Conservation (phyloP, 2,888 invertebrate genomes). For the Eilema griseolum region DNA sequence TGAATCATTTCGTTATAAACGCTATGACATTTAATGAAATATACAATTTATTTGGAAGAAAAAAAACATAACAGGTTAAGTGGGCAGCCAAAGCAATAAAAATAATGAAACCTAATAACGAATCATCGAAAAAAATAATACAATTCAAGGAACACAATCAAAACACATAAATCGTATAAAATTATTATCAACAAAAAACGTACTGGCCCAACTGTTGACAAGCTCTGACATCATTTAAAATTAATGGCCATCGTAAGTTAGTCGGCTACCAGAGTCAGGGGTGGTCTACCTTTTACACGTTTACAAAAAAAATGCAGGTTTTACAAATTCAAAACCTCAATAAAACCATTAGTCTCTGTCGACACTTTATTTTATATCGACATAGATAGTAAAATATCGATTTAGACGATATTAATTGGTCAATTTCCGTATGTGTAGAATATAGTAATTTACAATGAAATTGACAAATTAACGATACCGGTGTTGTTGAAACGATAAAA, state of each 20-base stretch:
- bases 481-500: background rate
- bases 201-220: conserved; percentile 80
- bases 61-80: conserved; percentile 50
- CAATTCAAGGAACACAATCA: conserved; percentile 63
- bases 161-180: conserved; percentile 76
- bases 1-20: conserved; percentile 37
- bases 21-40: conserved; percentile 38
- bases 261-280: conserved; percentile 81
- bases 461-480: conserved; percentile 25
- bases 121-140: conserved; percentile 57
- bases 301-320: conserved; percentile 44
- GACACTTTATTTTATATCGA: conserved; percentile 17
- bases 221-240: conserved; percentile 79
- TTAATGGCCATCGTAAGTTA: conserved; percentile 80
- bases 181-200: conserved; percentile 69
- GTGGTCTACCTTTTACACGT: conserved; percentile 79
- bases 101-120: conserved; percentile 38
- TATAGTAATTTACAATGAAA: conserved; percentile 45
- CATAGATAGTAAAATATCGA: background rate
- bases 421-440: background rate
- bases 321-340: conserved; percentile 36
- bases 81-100: conserved; percentile 45
- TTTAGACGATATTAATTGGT: background rate
- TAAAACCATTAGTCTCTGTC: conserved; percentile 15
- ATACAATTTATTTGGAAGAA: conserved; percentile 37